Evolutionary conservation across 37 sponge, comb jelly and placozoan genomes (phyloP), one percentile per base, ranked within the genome.

Genomic region (Spongilla lacustris): DNA sequence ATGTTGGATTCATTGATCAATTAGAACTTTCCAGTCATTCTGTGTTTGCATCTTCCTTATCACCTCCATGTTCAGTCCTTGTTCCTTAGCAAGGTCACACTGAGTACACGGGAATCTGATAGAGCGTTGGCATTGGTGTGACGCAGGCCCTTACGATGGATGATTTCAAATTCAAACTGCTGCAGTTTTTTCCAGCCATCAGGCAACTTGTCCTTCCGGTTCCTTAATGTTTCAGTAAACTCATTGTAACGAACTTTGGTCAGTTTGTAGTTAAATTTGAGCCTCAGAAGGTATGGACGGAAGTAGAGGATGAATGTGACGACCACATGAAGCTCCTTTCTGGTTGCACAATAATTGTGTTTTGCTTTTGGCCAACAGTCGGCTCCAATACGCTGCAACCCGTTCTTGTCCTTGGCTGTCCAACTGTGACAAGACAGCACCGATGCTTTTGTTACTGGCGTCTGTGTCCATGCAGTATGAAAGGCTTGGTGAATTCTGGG

Each of bases 121-220:
- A 84, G 23, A 41, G 76, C 84, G 35, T 84, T 76, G 12, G 84
- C 76, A 58, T 84, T 84, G 11, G 34, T 66, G 75, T 84, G 84
- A 30, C 36, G 32, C 50, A 22, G 28, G 24, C 84, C 84, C 36
- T 13, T 10, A 23, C 67, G 50, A 67, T 84, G 84, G 23, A 77
- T 35, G 67, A 84, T 75, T 29, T 75, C 34, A 67, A 84, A 84
- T 58, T 84, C 36, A 67, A 66, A 84, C 67, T 74, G 72, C 33
- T 84, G 76, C 76, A 75, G n/a, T 24, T 29, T 35, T 27, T 46
- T 84, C 84, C 67, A 84, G 49, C 84, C 84, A 84, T 10, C 84
- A 29, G n/a, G 84, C 84, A 21, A 84, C 32, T 24, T 75, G 84
- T 13, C 76, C 66, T 33, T 74, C 76, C 13, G 84, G 84, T 33